Percentiles rank a stretch among this genome's conserved stretches.
Conservation (phyloP, 2,113 vertebrate genomes). For the Brachyistius frenatus region DNA sequence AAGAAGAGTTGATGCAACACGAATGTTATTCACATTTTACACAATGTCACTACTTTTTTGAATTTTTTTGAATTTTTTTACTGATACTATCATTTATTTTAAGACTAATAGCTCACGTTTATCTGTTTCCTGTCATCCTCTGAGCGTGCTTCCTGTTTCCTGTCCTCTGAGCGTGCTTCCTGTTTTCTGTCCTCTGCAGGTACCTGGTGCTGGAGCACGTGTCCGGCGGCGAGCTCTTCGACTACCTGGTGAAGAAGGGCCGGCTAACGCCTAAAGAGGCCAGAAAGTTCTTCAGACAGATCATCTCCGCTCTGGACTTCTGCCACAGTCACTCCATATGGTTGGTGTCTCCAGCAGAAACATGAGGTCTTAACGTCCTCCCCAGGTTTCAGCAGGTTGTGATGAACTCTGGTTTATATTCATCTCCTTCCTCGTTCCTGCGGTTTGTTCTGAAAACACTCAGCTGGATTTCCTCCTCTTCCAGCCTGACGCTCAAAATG, state of each 20-base stretch:
- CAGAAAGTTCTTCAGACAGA: slow-evolving; percentile 99
- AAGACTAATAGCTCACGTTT: no score
- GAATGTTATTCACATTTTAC: no score
- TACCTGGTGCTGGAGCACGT: slow-evolving; percentile 99
- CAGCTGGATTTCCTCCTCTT: no score
- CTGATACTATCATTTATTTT: not conserved
- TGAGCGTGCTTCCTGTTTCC: slow-evolving; percentile 20
- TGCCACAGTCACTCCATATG: slow-evolving; percentile 99
- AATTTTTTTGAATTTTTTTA: no score
- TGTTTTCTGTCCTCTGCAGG: slow-evolving; percentile 80
- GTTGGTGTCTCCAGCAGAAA: slow-evolving; percentile 77
- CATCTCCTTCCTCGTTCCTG: no score
- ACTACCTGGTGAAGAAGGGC: slow-evolving; percentile 99
- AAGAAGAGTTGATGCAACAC: no score
- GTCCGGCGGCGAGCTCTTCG: slow-evolving; percentile 97
- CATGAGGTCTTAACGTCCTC: not conserved
- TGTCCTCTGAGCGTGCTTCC: no score
- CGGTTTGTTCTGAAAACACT: no score
- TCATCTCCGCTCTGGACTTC: slow-evolving; percentile 99
- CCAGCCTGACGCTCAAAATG: no score
- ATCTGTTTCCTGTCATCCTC: slow-evolving; percentile 27
- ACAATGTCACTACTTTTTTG: no score
- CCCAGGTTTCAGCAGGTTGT: no score
- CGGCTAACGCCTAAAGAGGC: slow-evolving; percentile 97
- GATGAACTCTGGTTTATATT: no score